Evolutionary conservation across 2,888 invertebrate genomes (phyloP), one percentile per base, ranked within the genome.

Genomic region (Dromius quadrimaculatus): DNA sequence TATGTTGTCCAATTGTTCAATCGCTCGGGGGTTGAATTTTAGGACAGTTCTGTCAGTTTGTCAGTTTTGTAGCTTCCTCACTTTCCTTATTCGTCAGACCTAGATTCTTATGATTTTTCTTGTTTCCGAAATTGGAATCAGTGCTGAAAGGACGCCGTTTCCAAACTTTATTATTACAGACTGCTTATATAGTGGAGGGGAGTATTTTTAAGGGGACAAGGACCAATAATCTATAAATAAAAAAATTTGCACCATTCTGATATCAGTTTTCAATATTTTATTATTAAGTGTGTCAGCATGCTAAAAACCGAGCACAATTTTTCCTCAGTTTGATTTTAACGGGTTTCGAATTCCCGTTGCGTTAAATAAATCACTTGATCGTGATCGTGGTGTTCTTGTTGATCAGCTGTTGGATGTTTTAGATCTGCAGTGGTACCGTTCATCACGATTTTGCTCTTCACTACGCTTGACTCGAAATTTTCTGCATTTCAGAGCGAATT

Each of bases 311-410:
- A 50, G 13, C n/a, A n/a, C n/a, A n/a, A n/a, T n/a, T n/a, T 50
- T 50, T 50, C 28, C 28, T 9, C 6, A 22, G 1, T 22, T 11
- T 28, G 28, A 23, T 47, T 54, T 54, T 54, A 54, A 54, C 50
- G 50, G 50, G 15, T 54, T 17, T 54, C 17, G 13, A 54, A 54
- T 54, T 54, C 50, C 50, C 50, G 50, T 54, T 54, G 50, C 50
- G 50, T 23, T n/a, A 54, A 54, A 54, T 54, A 54, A 54, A 54
- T 54, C 50, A 54, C 28, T 54, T 4, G 9, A 13, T 54, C 50
- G 50, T 54, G 50, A 54, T 54, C 50, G 23, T 28, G 32, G 15
- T 6, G 23, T 28, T 28, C 50, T 54, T 54, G 28, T 8, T 28
- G 28, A 28, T 43, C 43, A 15, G 28, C 22, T 22, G 47, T 11